Conservation (phyloP, 2,113 vertebrate species). For the Cheilinus undulatus region DNA sequence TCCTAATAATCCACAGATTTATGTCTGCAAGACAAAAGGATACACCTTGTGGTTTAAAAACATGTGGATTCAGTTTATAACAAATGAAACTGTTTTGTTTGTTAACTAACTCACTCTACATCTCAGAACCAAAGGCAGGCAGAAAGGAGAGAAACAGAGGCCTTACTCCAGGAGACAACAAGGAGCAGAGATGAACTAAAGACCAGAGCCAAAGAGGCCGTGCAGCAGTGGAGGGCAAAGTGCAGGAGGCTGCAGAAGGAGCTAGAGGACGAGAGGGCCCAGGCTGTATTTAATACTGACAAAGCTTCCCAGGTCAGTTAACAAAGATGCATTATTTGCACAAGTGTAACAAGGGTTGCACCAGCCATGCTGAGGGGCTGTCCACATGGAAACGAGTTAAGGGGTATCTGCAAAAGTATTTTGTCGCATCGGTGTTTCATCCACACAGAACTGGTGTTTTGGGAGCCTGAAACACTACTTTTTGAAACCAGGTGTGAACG, state of each 20-base stretch:
- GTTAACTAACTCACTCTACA: conserved; percentile 2
- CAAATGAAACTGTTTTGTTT: conserved; percentile 14
- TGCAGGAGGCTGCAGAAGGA: conserved; percentile 87
- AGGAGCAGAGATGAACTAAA: conserved; percentile 90
- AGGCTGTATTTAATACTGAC: conserved; percentile 74
- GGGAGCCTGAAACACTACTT: no score
- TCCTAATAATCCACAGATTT: conserved; percentile 8
- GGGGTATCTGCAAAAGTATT: no score
- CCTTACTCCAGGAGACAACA: conserved; percentile 83
- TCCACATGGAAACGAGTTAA: no score
- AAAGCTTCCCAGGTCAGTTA: conserved; percentile 84
- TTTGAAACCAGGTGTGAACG: no score
- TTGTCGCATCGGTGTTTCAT: no score
- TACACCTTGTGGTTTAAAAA: background rate
- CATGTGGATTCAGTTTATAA: conserved; percentile 4
- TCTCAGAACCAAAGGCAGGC: conserved; percentile 78
- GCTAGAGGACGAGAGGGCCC: conserved; percentile 84
- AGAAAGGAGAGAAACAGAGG: conserved; percentile 83
- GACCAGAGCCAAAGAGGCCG: conserved; percentile 88
- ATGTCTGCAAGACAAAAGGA: background rate
- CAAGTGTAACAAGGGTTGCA: background rate
- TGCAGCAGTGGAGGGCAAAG: conserved; percentile 91
- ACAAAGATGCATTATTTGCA: conserved; percentile 37
- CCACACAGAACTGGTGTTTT: no score
- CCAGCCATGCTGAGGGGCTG: no score